A percentile compares a stretch with the other conserved stretches of the same genome.
These are phyloP conservation scores for Orthochromis indermauri DNA, from an alignment of 2,113 vertebrate genomes.

Conservation along the genomic window DNA sequence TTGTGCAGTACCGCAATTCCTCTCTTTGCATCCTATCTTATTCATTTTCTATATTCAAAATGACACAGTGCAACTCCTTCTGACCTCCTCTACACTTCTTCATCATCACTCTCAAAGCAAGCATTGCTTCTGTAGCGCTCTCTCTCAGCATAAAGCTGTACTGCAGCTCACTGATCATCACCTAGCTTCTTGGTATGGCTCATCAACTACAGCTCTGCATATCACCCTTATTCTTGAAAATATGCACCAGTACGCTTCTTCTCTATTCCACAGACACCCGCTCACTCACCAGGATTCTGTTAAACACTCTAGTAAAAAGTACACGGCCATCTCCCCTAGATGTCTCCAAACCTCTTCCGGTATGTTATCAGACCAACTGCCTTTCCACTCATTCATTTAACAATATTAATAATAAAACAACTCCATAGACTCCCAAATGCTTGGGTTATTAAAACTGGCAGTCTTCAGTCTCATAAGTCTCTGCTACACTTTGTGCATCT, in stretches of 20 bases:
- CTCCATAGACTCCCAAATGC: background rate
- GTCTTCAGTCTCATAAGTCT: background rate
- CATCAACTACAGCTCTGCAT: background rate
- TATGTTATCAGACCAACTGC: background rate
- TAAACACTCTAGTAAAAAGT: background rate
- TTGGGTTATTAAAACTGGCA: background rate
- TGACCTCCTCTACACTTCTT: background rate
- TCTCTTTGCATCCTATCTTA: background rate
- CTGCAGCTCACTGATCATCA: background rate
- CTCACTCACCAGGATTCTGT: background rate
- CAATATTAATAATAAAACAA: background rate
- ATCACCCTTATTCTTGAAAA: background rate
- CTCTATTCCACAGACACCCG: background rate
- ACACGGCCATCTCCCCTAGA: background rate
- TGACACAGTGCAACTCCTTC: background rate
- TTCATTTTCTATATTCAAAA: background rate
- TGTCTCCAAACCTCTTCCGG: background rate
- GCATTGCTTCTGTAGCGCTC: background rate
- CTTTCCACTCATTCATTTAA: background rate
- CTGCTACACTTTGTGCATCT: background rate
- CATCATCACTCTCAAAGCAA: background rate
- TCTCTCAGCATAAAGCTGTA: background rate
- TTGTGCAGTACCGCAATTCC: background rate
- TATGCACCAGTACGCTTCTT: background rate
- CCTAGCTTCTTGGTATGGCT: background rate